Evolutionary conservation across 2,797 vertebrate species (phyloP).

Genomic region (Peromyscus attwateri): DNA sequence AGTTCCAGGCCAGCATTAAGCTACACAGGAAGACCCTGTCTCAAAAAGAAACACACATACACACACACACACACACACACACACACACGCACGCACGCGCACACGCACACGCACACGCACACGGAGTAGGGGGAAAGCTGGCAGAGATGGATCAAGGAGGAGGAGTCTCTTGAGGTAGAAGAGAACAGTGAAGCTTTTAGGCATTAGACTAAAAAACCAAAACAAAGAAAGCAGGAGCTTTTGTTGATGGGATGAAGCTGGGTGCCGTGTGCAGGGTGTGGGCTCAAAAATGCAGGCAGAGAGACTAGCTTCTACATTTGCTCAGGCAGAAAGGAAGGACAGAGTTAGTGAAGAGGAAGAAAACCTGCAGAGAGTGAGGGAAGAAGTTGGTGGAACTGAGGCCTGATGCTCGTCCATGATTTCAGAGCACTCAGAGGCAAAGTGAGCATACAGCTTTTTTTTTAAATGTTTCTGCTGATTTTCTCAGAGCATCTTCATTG

Average conservation of each 20-base stretch:
- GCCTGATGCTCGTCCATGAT: background rate
- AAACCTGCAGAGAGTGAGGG: background rate
- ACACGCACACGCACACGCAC: background rate
- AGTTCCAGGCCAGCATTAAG: background rate
- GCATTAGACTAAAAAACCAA: background rate
- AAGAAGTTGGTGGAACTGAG: background rate
- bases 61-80: background rate
- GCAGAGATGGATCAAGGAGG: background rate
- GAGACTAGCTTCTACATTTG: background rate
- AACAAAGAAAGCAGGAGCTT: background rate
- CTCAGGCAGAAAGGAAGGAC: conserved; percentile 6
- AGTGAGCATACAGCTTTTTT: background rate
- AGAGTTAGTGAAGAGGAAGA: background rate
- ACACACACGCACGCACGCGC: too few species aligned
- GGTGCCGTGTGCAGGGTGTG: background rate
- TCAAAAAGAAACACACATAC: background rate
- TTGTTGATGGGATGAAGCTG: background rate
- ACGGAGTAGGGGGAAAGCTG: background rate
- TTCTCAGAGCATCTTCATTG: background rate
- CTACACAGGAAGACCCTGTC: background rate
- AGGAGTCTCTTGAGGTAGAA: background rate
- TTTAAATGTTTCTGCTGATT: conserved; percentile 11
- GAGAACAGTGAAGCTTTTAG: background rate
- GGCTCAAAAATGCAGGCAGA: background rate
- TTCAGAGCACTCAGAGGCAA: conserved; percentile 44